Base-by-base conservation (phyloP, 1,140 invertebrate genomes). In the Dufourea novaeangliae region DNA sequence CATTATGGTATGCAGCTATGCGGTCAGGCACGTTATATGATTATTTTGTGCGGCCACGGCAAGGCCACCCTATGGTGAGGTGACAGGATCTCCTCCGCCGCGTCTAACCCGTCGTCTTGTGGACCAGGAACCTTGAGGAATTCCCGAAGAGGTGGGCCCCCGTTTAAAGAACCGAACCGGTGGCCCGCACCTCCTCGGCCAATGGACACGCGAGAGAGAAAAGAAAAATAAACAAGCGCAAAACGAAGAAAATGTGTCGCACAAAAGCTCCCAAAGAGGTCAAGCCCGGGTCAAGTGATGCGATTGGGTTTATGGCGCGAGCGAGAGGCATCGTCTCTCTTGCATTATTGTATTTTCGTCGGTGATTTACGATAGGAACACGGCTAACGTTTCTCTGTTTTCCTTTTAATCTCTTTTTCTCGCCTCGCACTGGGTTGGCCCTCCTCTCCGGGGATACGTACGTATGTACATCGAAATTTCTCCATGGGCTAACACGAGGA, bases 1-100 rank as follows among this genome's bases (percentile, higher is more conserved):
- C 71, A 84, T 86, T 88, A 88, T 87, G 85, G 87, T 88, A 90
- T 90, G 87, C 88, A 88, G 88, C 87, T 88, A 88, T 87, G 88
- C 87, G 85, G 86, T 80, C 84, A 64, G 77, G 85, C 84, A 85
- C 85, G 85, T 83, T 86, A 77, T 88, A 86, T 88, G 88, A 91
- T 91, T 90, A 91, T 89, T 90, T 90, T 75, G 83, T 86, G 79
- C 76, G 79, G 57, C 82, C 52, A 78, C 71, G 75, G 83, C 87
- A 88, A 90, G 82, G 86, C 86, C 88, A 77, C 74, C 74, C 74
- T 80, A 69, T 32, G 74, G 46, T 50, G 79, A 78, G 69, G 77
- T 82, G 77, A 87, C 78, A 78, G 80, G 73, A 72, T 68, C 81
- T 84, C 46, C 61, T 50, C n/a, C n/a, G n/a, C n/a, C 70, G 59